Evolutionary conservation across 1,140 invertebrate species (phyloP).

Genomic region (Maniola jurtina): DNA sequence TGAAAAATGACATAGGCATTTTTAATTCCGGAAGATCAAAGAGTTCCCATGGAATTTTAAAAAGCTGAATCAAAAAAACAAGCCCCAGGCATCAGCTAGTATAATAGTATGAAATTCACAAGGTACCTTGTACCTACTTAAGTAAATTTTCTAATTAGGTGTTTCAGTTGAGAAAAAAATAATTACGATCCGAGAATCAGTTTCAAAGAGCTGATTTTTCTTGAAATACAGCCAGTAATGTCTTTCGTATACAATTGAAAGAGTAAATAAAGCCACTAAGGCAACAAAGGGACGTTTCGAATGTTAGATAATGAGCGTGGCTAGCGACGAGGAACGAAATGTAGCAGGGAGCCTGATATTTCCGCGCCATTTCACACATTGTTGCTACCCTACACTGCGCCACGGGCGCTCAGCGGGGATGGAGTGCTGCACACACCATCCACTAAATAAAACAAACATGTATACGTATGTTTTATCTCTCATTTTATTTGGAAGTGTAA

Average conservation of each 20-base stretch:
- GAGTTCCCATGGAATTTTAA: too few species aligned
- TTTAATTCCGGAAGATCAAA: too few species aligned
- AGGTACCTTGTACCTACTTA: neutral
- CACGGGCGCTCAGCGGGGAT: conserved; percentile 46
- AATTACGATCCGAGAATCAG: neutral
- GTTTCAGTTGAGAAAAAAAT: too few species aligned
- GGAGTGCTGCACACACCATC: conserved; percentile 31
- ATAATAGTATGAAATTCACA: neutral
- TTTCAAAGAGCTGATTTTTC: neutral
- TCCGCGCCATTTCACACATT: conserved; percentile 71
- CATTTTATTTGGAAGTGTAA: too few species aligned
- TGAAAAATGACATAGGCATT: too few species aligned
- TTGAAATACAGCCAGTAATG: conserved; percentile 30
- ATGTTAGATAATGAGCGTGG: conserved; percentile 69
- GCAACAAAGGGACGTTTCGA: conserved; percentile 60
- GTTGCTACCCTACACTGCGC: conserved; percentile 61
- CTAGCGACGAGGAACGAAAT: conserved; percentile 69
- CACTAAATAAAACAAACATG: conserved; percentile 18
- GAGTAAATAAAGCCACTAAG: conserved; percentile 74
- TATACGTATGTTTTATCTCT: neutral
- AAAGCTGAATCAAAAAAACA: too few species aligned
- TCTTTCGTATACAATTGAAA: conserved; percentile 36
- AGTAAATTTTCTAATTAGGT: neutral
- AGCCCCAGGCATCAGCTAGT: too few species aligned
- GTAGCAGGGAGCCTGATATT: conserved; percentile 63